These are phyloP conservation scores for Yponomeuta malinellus DNA, from an alignment of 2,888 invertebrate species.

Conservation along the genomic window DNA sequence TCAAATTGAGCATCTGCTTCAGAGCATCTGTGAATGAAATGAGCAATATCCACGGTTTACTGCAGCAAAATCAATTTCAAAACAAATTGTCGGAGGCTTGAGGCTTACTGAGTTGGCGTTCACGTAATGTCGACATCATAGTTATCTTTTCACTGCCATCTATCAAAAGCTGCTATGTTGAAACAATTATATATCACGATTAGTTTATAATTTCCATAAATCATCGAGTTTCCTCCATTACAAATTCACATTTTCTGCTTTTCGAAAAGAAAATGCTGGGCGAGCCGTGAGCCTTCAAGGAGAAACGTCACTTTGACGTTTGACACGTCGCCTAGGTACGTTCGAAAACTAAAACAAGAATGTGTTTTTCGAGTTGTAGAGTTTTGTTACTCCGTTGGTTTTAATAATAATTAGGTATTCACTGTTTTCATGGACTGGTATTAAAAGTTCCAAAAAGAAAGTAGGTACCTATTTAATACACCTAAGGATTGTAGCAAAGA, in stretches of 20 bases:
- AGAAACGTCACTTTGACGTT: conserved; percentile 22
- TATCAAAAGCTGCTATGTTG: conserved; percentile 26
- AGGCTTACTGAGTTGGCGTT: conserved; percentile 81
- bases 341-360: neutral
- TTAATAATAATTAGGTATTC: no score
- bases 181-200: neutral
- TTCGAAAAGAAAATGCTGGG: neutral
- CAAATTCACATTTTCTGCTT: neutral
- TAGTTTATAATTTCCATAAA: neutral
- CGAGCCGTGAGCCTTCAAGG: neutral
- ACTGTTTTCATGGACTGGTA: no score
- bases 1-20: conserved; percentile 96
- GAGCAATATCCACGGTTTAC: neutral
- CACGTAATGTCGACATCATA: conserved; percentile 80
- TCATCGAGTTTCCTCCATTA: neutral
- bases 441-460: no score
- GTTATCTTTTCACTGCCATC: conserved; percentile 28
- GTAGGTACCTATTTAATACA: no score
- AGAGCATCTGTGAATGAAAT: conserved; percentile 82
- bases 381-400: no score
- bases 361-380: no score
- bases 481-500: no score
- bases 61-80: neutral
- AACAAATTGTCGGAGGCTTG: conserved; percentile 33
- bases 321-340: conserved; percentile 18